Percentiles rank a stretch among this genome's conserved stretches.
Evolutionary conservation across 2,888 invertebrate genomes (phyloP).

Genomic region (Falcaria lacertinaria): DNA sequence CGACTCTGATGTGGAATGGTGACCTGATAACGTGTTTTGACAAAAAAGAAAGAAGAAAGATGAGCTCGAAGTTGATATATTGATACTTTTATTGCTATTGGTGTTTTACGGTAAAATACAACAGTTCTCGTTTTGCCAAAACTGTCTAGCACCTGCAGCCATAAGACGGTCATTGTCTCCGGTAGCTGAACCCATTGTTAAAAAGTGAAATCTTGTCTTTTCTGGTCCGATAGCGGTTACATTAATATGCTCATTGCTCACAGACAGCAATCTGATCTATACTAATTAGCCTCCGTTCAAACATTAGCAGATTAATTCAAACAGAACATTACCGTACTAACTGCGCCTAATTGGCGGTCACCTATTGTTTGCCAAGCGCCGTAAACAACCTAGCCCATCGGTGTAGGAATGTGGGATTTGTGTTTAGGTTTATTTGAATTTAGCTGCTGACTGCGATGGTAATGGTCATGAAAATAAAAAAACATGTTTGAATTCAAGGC

Average conservation of each 20-base stretch:
- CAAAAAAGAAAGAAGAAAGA: neutral
- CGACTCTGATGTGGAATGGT: neutral
- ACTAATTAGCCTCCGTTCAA: neutral
- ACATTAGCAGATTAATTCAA: slow-evolving; percentile 20
- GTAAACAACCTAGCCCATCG: slow-evolving; percentile 3
- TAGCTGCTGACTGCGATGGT: neutral
- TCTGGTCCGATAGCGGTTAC: too few relatives aligned
- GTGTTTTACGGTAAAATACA: neutral
- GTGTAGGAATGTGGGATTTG: neutral
- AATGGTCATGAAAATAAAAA: neutral
- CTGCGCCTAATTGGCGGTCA: slow-evolving; percentile 24
- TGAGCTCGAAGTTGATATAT: neutral
- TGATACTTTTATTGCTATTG: neutral
- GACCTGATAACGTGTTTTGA: neutral
- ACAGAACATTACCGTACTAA: slow-evolving; percentile 17
- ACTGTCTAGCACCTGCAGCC: neutral
- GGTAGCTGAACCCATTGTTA: too few relatives aligned
- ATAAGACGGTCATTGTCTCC: too few relatives aligned
- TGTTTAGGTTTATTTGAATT: neutral
- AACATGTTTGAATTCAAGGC: too few relatives aligned
- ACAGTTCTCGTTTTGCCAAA: neutral
- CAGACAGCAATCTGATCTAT: neutral
- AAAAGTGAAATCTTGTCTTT: too few relatives aligned
- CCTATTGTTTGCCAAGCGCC: slow-evolving; percentile 13
- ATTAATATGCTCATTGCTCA: too few relatives aligned